Evolutionary conservation across 2,797 vertebrate species (phyloP).

Genomic region (Pristis pectinata): DNA sequence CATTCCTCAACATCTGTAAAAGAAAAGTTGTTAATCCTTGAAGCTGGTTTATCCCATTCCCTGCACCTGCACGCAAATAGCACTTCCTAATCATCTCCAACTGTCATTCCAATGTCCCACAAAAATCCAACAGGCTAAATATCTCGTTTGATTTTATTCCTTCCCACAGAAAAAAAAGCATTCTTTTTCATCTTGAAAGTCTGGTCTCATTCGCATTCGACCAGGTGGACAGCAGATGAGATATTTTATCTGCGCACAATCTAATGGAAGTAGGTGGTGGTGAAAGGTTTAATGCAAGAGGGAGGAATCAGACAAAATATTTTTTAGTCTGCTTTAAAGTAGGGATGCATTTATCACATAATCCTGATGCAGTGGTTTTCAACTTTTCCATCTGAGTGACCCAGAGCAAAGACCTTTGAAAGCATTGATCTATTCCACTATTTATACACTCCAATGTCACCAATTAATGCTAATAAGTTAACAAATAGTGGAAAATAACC

Average conservation of each 20-base stretch:
- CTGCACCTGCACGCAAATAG: background rate
- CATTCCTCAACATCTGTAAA: background rate
- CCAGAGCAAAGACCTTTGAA: background rate
- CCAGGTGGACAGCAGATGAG: background rate
- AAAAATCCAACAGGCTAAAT: background rate
- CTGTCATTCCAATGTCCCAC: too few species aligned
- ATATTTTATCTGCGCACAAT: background rate
- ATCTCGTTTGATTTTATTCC: constrained; percentile 21
- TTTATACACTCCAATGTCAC: background rate
- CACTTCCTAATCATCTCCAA: background rate
- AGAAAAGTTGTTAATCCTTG: background rate
- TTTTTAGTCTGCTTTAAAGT: background rate
- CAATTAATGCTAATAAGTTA: background rate
- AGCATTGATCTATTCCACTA: background rate
- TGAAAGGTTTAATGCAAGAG: background rate
- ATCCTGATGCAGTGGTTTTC: background rate
- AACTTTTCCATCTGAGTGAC: background rate
- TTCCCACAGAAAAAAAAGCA: background rate
- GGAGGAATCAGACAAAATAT: background rate
- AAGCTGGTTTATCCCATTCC: background rate
- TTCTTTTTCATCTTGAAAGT: background rate
- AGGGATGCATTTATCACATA: background rate
- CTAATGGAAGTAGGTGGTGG: background rate
- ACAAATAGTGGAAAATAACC: background rate
- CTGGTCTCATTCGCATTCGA: background rate